Conservation (phyloP, 2,113 vertebrate genomes). For the Ursus arctos region DNA sequence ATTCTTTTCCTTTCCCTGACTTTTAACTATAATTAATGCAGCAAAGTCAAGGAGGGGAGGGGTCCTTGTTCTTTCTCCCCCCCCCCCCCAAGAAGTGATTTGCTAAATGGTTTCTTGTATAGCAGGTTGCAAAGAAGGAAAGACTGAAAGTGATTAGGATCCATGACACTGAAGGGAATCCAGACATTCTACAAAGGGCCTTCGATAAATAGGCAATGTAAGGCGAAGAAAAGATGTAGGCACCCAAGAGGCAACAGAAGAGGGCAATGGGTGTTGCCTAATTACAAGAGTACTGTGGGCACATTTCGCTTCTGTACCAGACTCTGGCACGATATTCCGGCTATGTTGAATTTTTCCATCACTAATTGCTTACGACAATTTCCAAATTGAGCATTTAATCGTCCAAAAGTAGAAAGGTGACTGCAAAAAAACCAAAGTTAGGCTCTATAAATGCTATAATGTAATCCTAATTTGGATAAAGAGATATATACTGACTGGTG, state of each 20-base stretch:
- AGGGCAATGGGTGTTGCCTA: neutral
- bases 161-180: neutral
- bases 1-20: neutral
- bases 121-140: neutral
- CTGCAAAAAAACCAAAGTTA: neutral
- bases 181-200: neutral
- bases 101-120: neutral
- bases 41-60: neutral
- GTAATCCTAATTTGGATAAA: conserved; percentile 41
- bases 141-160: neutral
- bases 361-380: conserved; percentile 35
- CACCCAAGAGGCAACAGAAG: neutral
- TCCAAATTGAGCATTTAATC: conserved; percentile 43
- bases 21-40: conserved; percentile 14
- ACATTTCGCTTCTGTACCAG: neutral
- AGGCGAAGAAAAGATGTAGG: neutral
- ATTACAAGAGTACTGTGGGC: neutral
- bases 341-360: conserved; percentile 44
- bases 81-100: neutral
- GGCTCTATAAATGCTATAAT: conserved; percentile 42
- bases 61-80: neutral
- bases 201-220: neutral
- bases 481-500: neutral
- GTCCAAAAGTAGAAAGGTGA: conserved; percentile 48
- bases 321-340: neutral